phyloP scores from a whole-genome alignment of 2,797 vertebrate genomes.

The Aselliscus stoliczkanus region DNA sequence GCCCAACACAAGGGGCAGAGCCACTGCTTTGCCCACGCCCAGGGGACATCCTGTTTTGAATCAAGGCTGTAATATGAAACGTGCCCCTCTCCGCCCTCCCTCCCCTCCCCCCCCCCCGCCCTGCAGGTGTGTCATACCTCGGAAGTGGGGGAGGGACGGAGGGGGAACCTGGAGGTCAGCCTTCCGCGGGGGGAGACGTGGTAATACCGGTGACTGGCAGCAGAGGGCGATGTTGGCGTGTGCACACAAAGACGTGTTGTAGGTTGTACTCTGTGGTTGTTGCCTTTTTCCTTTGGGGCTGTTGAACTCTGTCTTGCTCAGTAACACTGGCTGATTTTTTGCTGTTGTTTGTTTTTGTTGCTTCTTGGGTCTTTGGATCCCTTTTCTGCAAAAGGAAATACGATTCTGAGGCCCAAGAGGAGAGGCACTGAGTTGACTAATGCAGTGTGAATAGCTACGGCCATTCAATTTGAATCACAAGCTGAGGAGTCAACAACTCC shows the following conservation, averaged over 20 bases:
- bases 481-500: background rate
- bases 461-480: background rate
- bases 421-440: background rate
- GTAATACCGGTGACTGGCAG: constrained; percentile 41
- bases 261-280: constrained; percentile 9
- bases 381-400: background rate
- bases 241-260: background rate
- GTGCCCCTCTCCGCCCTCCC: too few species aligned
- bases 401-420: background rate
- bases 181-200: background rate
- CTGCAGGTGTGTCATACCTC: background rate
- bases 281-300: background rate
- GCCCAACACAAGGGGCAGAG: background rate
- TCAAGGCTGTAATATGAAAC: background rate
- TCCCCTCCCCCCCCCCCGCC: too few species aligned
- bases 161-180: too few species aligned
- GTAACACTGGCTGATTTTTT: background rate
- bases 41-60: background rate
- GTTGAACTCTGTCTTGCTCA: background rate
- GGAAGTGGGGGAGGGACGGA: background rate
- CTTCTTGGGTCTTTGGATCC: background rate
- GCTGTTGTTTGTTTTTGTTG: background rate
- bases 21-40: background rate
- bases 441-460: background rate
- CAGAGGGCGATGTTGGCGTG: constrained; percentile 58